phyloP scores from a whole-genome alignment of 1,140 invertebrate species.

The Diploscapter pachys region DNA sequence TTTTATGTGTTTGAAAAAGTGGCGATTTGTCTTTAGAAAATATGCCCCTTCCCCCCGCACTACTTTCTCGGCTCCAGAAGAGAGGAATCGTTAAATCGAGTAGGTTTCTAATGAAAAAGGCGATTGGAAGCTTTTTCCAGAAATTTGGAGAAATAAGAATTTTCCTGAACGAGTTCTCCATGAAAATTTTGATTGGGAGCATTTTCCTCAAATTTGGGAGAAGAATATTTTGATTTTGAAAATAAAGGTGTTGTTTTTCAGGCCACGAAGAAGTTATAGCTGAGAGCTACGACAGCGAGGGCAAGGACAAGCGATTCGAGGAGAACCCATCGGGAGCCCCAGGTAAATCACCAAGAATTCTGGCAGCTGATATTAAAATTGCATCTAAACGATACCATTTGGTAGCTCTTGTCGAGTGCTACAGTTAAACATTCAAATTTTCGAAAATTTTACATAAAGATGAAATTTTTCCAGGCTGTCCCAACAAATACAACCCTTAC shows the following conservation, averaged over 20 bases:
- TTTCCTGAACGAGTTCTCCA: neutral
- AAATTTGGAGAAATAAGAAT: neutral
- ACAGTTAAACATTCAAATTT: too few relatives aligned
- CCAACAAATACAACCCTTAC: conserved; percentile 91
- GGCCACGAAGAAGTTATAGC: conserved; percentile 77
- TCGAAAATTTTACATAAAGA: too few relatives aligned
- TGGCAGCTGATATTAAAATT: too few relatives aligned
- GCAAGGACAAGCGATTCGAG: conserved; percentile 34
- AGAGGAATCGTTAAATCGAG: conserved; percentile 68
- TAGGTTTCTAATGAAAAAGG: neutral
- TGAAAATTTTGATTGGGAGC: neutral
- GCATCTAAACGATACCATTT: too few relatives aligned
- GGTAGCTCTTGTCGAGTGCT: too few relatives aligned
- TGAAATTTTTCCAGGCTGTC: conserved; percentile 67
- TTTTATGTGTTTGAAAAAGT: too few relatives aligned
- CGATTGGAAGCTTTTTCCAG: neutral
- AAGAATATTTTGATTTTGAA: neutral
- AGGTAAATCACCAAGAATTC: conserved; percentile 45
- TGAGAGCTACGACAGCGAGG: conserved; percentile 73
- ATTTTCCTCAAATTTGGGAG: neutral
- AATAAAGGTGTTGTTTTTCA: neutral
- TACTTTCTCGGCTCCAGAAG: conserved; percentile 79
- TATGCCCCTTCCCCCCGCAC: conserved; percentile 72
- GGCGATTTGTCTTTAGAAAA: too few relatives aligned
- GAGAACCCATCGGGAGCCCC: conserved; percentile 57